Percentiles rank a stretch among this genome's conserved stretches.
phyloP scores from a whole-genome alignment of 2,888 invertebrate species.

The Steinernema hermaphroditum region DNA sequence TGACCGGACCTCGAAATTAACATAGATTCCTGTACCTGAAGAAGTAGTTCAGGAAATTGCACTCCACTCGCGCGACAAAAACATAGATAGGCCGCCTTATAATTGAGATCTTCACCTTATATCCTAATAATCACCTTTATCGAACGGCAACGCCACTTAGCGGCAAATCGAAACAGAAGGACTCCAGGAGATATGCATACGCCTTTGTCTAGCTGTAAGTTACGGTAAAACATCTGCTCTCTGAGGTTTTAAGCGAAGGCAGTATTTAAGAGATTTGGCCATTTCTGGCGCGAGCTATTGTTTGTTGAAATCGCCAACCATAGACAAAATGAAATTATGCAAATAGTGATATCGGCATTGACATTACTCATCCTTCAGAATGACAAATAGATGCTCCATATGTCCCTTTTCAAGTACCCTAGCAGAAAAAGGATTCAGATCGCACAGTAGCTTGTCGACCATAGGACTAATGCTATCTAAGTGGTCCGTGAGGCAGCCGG shows the following conservation, averaged over 20 bases:
- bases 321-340: conserved; percentile 19
- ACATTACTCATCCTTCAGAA: conserved; percentile 17
- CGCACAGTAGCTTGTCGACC: not conserved
- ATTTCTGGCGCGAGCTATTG: not conserved
- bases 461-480: not conserved
- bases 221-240: not conserved
- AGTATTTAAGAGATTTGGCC: not conserved
- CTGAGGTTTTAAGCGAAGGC: not conserved
- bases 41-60: conserved; percentile 3
- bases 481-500: conserved; percentile 10
- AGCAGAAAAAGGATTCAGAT: not conserved
- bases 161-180: too few species aligned
- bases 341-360: conserved; percentile 7
- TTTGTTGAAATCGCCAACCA: conserved; percentile 5
- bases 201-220: not conserved
- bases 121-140: conserved; percentile 14
- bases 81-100: not conserved
- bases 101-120: conserved; percentile 5
- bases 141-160: too few species aligned
- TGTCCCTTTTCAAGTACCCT: conserved; percentile 8
- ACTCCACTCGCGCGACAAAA: conserved; percentile 2
- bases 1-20: conserved; percentile 31
- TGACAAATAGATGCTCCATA: conserved; percentile 20
- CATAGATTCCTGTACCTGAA: conserved; percentile 26
- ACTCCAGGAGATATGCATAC: too few species aligned